A percentile compares a stretch with the other conserved stretches of the same genome.
Conservation (phyloP, 2,797 vertebrate genomes). For the Schizopygopsis malacanthus region DNA sequence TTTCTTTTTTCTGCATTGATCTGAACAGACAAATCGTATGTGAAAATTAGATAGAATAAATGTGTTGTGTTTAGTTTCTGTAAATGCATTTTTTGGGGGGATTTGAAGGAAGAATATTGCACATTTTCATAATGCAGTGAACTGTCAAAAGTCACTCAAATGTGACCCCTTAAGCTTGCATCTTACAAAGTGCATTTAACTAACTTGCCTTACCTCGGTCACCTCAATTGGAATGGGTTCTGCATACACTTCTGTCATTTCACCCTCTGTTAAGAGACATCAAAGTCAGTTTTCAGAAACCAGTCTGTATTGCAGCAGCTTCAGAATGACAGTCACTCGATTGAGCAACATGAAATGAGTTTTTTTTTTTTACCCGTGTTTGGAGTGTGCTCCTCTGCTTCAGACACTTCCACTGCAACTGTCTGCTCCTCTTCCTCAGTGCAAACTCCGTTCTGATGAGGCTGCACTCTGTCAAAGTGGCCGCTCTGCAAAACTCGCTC, state of each 20-base stretch:
- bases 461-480: conserved; percentile 90
- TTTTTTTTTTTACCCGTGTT: conserved; percentile 81
- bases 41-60: not conserved
- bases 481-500: conserved; percentile 92
- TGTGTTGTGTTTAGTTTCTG: not conserved
- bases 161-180: not conserved
- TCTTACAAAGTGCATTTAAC: not conserved
- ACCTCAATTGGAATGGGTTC: conserved; percentile 92
- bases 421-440: conserved; percentile 81
- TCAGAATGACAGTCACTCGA: conserved; percentile 5
- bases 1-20: not conserved
- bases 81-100: not conserved
- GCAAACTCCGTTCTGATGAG: conserved; percentile 94
- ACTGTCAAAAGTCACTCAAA: not conserved
- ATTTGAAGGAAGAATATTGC: not conserved
- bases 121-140: not conserved
- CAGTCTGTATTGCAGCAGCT: not conserved
- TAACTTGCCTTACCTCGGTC: conserved; percentile 84
- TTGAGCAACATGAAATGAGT: not conserved
- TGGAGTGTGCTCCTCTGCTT: conserved; percentile 83
- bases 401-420: conserved; percentile 68
- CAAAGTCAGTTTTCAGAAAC: conserved; percentile 40
- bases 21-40: not conserved
- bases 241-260: conserved; percentile 88
- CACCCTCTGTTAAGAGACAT: conserved; percentile 80